These are phyloP conservation scores for Heterodera schachtii DNA, from an alignment of 1,140 invertebrate genomes.

Conservation along the genomic window DNA sequence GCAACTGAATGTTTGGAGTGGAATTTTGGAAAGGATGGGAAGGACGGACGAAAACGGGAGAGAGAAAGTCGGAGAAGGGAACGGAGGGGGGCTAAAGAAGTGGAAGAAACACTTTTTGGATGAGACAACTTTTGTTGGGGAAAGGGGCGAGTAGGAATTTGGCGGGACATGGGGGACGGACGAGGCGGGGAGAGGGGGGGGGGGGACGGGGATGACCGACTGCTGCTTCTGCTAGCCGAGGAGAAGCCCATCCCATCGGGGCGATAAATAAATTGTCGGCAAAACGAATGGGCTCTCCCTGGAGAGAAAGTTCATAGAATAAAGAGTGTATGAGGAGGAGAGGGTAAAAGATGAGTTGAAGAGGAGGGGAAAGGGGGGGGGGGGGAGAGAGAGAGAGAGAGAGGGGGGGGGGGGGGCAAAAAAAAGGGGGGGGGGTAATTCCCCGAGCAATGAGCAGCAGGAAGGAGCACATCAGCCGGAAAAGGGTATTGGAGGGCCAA, in stretches of 20 bases:
- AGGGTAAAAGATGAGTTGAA: neutral
- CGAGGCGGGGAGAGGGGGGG: neutral
- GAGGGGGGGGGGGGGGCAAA: no score
- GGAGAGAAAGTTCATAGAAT: conserved; percentile 1
- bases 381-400: neutral
- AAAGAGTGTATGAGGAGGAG: neutral
- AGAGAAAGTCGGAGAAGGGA: neutral
- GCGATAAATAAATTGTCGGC: conserved; percentile 20
- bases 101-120: neutral
- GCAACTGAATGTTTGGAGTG: neutral
- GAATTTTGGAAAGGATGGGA: neutral
- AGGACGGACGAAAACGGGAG: neutral
- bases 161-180: no score
- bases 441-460: neutral
- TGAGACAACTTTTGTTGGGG: neutral
- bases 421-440: neutral
- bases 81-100: neutral
- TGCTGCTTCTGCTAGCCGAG: neutral
- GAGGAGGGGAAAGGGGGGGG: neutral
- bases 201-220: neutral
- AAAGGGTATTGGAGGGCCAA: neutral
- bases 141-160: no score
- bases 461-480: neutral
- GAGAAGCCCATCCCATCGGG: neutral
- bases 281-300: neutral